Conservation (phyloP, 2,113 vertebrate species). For the Rousettus leschenaultii region DNA sequence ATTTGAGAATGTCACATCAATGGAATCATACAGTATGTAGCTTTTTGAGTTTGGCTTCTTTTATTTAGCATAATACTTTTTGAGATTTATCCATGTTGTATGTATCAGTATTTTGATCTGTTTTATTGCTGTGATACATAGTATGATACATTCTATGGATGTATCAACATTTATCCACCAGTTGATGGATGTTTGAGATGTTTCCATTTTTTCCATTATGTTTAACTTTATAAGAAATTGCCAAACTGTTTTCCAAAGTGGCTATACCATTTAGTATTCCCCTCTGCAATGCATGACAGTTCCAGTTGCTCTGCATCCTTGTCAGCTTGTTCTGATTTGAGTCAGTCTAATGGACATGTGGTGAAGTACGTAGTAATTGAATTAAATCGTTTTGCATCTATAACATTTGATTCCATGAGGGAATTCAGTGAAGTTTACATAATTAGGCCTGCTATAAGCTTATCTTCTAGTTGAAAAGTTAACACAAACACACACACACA, state of each 20-base stretch:
- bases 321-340: neutral
- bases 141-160: neutral
- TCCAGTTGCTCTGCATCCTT: neutral
- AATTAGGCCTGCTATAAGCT: neutral
- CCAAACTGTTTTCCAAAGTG: neutral
- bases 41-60: neutral
- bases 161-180: neutral
- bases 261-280: neutral
- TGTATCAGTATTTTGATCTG: neutral
- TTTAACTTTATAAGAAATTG: neutral
- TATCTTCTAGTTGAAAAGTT: neutral
- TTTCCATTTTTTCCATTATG: neutral
- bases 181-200: neutral
- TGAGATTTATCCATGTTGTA: neutral
- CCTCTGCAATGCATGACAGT: neutral
- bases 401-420: neutral
- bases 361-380: neutral
- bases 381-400: neutral
- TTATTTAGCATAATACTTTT: neutral
- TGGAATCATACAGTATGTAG: neutral
- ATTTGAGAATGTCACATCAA: neutral
- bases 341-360: neutral
- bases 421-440: neutral
- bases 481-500: neutral
- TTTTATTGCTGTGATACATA: neutral